These are phyloP conservation scores for Drepana arcuata DNA, from an alignment of 1,140 invertebrate species.

Conservation along the genomic window DNA sequence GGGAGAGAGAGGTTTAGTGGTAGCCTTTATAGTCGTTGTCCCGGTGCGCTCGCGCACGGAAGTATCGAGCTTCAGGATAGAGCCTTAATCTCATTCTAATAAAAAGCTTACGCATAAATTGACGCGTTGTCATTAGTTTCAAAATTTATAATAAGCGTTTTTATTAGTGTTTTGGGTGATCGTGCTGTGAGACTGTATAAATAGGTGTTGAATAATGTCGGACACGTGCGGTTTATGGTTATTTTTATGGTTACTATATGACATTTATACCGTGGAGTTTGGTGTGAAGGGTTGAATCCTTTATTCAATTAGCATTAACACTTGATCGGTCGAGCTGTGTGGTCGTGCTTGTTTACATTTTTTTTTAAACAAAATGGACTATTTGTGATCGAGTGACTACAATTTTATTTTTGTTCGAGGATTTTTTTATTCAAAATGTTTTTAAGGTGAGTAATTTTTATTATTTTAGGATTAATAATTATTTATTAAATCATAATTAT, in stretches of 20 bases:
- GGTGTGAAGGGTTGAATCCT: slow-evolving; percentile 47
- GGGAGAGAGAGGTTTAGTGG: slow-evolving; percentile 60
- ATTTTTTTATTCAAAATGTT: slow-evolving; percentile 47
- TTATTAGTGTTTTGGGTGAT: slow-evolving; percentile 27
- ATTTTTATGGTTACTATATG: slow-evolving; percentile 57
- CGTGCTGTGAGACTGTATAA: slow-evolving; percentile 43
- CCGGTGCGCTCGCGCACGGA: slow-evolving; percentile 63
- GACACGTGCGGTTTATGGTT: slow-evolving; percentile 57
- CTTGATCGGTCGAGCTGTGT: slow-evolving; percentile 47
- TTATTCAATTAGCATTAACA: slow-evolving; percentile 54
- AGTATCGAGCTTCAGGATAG: slow-evolving; percentile 62
- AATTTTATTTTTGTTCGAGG: slow-evolving; percentile 10
- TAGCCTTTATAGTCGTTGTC: slow-evolving; percentile 65
- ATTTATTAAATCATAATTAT: slow-evolving; percentile 3
- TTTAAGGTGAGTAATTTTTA: slow-evolving; percentile 43
- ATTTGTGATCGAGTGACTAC: slow-evolving; percentile 28
- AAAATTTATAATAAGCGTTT: slow-evolving; percentile 42
- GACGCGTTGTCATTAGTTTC: slow-evolving; percentile 47
- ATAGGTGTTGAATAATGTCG: slow-evolving; percentile 53
- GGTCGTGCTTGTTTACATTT: slow-evolving; percentile 47
- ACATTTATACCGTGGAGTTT: slow-evolving; percentile 53
- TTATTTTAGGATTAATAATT: slow-evolving; percentile 9
- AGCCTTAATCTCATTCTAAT: slow-evolving; percentile 64
- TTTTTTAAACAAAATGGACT: slow-evolving; percentile 31
- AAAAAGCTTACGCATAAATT: slow-evolving; percentile 66